Evolutionary conservation across 2,888 invertebrate genomes (phyloP), one percentile per base, ranked within the genome.

Genomic region (Mythimna pallens): DNA sequence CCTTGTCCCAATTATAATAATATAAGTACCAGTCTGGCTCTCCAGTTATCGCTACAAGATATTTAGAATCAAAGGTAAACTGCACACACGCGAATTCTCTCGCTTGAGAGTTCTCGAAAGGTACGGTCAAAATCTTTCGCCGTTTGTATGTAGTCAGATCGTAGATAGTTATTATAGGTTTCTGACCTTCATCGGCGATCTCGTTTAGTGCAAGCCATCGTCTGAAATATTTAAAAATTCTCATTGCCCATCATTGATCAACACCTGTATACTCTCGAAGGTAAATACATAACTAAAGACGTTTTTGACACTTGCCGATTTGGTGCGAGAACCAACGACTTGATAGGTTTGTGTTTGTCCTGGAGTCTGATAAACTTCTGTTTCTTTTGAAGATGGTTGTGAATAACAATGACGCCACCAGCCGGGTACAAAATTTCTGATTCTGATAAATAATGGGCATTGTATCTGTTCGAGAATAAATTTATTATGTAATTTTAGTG

Each of bases 1-100:
- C 98, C 90, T 97, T 98, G 86, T 98, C 98, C 97, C 98, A 97
- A 90, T 98, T 97, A 96, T 98, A 98, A 93, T 98, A 97, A 89
- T 98, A 97, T 94, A 98, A 95, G 85, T 97, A 97, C 97, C 98
- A 98, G 91, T 99, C 99, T 0, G 99, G 98, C 78, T 98, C 97
- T 4, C 98, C 98, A 0, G 98, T 98, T 47, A 99, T 97, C 0
- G 98, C 97, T 1, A 98, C 97, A 17, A 99, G 91, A 82, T 98
- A 97, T 90, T 98, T 98, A 3, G 98, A 98, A 91, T 99, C 99
- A 77, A 96, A 97, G 0, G 98, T 98, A 88, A 99, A 99, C 43
- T 97, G 97, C 1, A 98, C 94, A 72, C 97, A 97, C 17, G 97
- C 97, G 89, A 98, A 98, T 87, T 97, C 97, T 70, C 94, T 96